Conservation (phyloP, 2,113 vertebrate species). For the Cyrtonyx montezumae region DNA sequence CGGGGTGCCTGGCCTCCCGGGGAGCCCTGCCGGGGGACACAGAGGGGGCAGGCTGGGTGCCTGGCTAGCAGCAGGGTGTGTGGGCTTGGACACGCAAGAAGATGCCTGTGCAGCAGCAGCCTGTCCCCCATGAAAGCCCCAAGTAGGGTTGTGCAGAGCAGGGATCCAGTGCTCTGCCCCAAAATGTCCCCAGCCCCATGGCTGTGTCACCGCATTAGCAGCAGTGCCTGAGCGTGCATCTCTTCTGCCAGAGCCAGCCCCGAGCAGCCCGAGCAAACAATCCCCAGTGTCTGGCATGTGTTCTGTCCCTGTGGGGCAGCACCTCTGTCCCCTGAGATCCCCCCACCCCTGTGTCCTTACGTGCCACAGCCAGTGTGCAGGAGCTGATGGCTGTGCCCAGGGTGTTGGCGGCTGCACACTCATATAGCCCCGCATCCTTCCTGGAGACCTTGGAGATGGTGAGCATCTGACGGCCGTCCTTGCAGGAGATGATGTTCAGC, state of each 20-base stretch:
- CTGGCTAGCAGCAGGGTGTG: background rate
- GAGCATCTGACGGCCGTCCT: slow-evolving; percentile 93
- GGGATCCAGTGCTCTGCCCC: background rate
- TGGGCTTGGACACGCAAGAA: background rate
- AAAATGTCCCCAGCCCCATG: accelerated
- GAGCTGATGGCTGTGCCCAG: slow-evolving; percentile 90
- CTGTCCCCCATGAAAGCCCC: background rate
- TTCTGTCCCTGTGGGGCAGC: accelerated
- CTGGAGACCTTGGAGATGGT: slow-evolving; percentile 90
- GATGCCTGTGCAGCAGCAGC: background rate
- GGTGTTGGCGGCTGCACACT: slow-evolving; percentile 90
- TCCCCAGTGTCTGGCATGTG: accelerated
- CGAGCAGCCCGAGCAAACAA: background rate
- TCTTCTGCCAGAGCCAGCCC: background rate
- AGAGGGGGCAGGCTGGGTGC: background rate
- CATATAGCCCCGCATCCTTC: slow-evolving; percentile 92
- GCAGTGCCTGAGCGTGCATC: background rate
- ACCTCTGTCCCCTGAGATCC: background rate
- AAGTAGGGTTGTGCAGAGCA: background rate
- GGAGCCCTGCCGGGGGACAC: slow-evolving; percentile 80
- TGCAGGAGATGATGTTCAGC: slow-evolving; percentile 89
- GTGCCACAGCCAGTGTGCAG: slow-evolving; percentile 91
- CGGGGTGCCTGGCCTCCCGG: slow-evolving; percentile 89
- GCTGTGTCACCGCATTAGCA: background rate
- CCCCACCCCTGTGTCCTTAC: slow-evolving; percentile 77